Percentiles rank a stretch among this genome's conserved stretches.
These are phyloP conservation scores for Xestia sexstrigata DNA, from an alignment of 2,888 invertebrate species.

Conservation along the genomic window DNA sequence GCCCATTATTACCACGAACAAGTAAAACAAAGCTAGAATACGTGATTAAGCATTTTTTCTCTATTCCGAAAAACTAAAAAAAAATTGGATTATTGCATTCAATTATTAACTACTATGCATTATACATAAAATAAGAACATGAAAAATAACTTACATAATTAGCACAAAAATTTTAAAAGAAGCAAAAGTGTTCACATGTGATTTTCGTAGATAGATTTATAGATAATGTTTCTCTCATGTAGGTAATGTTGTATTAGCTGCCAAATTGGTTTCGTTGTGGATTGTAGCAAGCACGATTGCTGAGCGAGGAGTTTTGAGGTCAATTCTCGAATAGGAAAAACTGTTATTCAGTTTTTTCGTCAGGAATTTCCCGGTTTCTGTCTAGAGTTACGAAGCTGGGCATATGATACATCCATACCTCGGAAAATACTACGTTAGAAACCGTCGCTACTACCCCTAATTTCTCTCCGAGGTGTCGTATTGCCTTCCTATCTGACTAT, in stretches of 20 bases:
- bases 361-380: background rate
- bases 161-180: background rate
- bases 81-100: too few species aligned
- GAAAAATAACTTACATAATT: background rate
- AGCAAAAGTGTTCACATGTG: background rate
- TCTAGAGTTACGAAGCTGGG: background rate
- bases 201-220: background rate
- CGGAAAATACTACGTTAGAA: background rate
- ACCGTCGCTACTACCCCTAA: background rate
- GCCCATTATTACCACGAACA: too few species aligned
- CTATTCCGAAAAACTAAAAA: too few species aligned
- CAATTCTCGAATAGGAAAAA: too few species aligned
- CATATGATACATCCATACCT: too few species aligned
- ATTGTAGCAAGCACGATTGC: background rate
- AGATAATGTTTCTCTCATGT: background rate
- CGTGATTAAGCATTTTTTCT: too few species aligned
- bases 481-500: too few species aligned
- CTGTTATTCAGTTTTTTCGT: too few species aligned
- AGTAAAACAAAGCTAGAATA: too few species aligned
- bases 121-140: too few species aligned
- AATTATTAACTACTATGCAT: too few species aligned
- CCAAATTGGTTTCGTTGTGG: background rate
- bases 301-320: too few species aligned
- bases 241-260: background rate
- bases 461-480: background rate